Conservation (phyloP, 2,797 vertebrate species). For the Lophotriccus pileatus region DNA sequence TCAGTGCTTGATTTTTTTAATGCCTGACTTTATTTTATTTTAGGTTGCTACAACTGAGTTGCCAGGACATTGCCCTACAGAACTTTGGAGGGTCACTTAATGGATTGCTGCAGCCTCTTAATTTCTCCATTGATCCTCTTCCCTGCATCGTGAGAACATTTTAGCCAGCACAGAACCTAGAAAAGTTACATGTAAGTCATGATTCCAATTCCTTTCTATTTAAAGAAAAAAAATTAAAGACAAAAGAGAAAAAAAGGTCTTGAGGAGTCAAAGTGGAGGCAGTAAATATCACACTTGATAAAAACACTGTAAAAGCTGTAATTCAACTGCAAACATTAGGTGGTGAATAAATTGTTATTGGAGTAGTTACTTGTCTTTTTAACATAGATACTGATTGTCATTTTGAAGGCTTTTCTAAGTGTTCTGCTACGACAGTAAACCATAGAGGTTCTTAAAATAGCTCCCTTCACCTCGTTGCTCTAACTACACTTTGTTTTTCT, state of each 20-base stretch:
- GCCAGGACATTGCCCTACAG: conserved; percentile 35
- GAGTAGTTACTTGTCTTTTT: conserved; percentile 44
- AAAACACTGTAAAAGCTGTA: conserved; percentile 45
- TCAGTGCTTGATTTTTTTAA: background rate
- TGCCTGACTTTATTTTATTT: conserved; percentile 15
- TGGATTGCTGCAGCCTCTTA: conserved; percentile 75
- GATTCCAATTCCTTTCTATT: conserved; percentile 39
- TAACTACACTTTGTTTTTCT: background rate
- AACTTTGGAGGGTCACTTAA: conserved; percentile 71
- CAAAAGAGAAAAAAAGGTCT: background rate
- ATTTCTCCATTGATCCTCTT: conserved; percentile 72
- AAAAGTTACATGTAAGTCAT: conserved; percentile 80
- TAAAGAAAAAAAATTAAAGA: background rate
- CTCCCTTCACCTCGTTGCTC: background rate
- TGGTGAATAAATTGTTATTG: conserved; percentile 46
- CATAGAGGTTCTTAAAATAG: conserved; percentile 23
- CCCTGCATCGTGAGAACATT: conserved; percentile 74
- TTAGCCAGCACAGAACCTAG: conserved; percentile 77
- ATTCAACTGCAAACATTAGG: conserved; percentile 39
- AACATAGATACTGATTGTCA: conserved; percentile 38
- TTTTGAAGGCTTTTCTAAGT: conserved; percentile 34
- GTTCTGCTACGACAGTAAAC: conserved; percentile 16
- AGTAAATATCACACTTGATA: conserved; percentile 25
- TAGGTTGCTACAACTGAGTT: conserved; percentile 67
- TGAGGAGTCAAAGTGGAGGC: background rate